phyloP scores from a whole-genome alignment of 2,888 invertebrate genomes.

The Sinentomon sp. region DNA sequence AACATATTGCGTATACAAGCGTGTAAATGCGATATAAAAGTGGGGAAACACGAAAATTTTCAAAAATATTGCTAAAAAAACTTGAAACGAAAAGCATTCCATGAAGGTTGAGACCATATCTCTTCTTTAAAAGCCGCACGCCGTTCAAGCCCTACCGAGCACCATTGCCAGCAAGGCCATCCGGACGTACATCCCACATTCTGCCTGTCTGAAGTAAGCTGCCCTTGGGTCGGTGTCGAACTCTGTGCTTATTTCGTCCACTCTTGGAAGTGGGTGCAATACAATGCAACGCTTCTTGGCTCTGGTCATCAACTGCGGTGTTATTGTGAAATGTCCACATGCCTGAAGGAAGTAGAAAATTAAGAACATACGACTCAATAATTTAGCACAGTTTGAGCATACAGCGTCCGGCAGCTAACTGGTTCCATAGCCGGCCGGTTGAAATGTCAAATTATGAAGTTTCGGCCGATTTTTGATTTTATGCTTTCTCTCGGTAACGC shows the following conservation, averaged over 20 bases:
- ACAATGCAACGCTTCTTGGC: slow-evolving; percentile 85
- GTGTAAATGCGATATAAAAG: no score
- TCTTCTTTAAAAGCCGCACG: no score
- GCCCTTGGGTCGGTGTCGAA: slow-evolving; percentile 90
- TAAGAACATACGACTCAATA: not conserved
- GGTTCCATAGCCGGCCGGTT: no score
- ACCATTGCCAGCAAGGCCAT: slow-evolving; percentile 91
- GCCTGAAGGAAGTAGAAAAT: slow-evolving; percentile 27
- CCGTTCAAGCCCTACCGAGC: slow-evolving; percentile 31
- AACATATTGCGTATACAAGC: no score
- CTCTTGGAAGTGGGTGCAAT: slow-evolving; percentile 85
- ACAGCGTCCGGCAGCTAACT: no score
- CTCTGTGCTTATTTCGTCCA: slow-evolving; percentile 77
- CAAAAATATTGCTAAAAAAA: no score
- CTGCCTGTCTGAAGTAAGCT: slow-evolving; percentile 93
- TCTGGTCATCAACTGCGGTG: slow-evolving; percentile 78
- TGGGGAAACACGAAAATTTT: no score
- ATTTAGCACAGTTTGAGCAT: not conserved
- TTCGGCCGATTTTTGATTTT: no score
- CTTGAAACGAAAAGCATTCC: no score
- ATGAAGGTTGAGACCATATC: no score
- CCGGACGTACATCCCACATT: slow-evolving; percentile 89
- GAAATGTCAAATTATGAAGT: no score
- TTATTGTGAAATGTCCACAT: slow-evolving; percentile 65
- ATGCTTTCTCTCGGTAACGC: no score